These are phyloP conservation scores for Vanessa atalanta DNA, from an alignment of 1,140 invertebrate genomes.

Conservation along the genomic window DNA sequence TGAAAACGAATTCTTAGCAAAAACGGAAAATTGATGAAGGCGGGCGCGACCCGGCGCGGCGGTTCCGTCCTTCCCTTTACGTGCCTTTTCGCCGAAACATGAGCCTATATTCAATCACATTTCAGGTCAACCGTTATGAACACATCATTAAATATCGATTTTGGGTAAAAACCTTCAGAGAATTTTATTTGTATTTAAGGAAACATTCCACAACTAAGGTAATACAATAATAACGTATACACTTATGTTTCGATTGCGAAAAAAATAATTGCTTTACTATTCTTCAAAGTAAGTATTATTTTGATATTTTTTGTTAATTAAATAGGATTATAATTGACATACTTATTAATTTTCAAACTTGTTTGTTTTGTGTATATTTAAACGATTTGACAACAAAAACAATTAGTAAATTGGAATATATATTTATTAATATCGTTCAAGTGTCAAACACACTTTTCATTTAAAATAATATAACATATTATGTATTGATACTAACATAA, in stretches of 20 bases:
- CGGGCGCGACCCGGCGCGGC: conserved; percentile 21
- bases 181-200: not conserved
- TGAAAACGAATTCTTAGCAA: conserved; percentile 46
- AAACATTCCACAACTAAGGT: not conserved
- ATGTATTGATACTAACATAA: too few species aligned
- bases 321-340: not conserved
- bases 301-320: not conserved
- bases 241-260: too few species aligned
- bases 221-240: too few species aligned
- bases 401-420: not conserved
- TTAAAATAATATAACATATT: too few species aligned
- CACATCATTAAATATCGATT: conserved; percentile 18
- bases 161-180: not conserved
- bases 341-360: not conserved
- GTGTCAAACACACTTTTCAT: too few species aligned
- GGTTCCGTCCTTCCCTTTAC: conserved; percentile 24
- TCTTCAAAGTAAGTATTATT: not conserved
- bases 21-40: conserved; percentile 54
- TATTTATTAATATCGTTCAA: too few species aligned
- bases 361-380: not conserved
- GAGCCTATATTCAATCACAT: conserved; percentile 37
- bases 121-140: conserved; percentile 20
- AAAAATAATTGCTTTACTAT: too few species aligned
- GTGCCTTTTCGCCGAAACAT: conserved; percentile 36
- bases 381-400: not conserved